Evolutionary conservation across 2,797 vertebrate genomes (phyloP), one percentile per base, ranked within the genome.

Genomic region (Limosa lapponica): DNA sequence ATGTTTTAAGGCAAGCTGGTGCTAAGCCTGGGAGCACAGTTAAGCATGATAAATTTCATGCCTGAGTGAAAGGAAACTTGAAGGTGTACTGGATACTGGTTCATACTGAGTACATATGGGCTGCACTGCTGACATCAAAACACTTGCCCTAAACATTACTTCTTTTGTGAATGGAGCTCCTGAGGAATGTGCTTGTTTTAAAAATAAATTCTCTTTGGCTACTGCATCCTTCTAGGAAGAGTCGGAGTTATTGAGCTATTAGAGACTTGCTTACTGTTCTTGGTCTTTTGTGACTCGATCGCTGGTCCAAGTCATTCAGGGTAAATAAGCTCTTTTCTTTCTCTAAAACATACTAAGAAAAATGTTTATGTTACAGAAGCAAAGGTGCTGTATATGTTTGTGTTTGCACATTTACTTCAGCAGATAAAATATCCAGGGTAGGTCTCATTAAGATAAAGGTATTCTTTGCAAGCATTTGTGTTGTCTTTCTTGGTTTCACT

Each of bases 1-100:
- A 98, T 97, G 97, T 98, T 99, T 98, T 97, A 97, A 96, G 96
- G 96, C 96, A 97, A 97, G 96, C 87, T 72, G 74, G 97, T 97
- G 78, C 82, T 97, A 96, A 91, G 79, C 51, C 73, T 73, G 87
- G 88, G 65, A 85, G 58, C 58, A 92, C 39, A 57, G 95, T 89
- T 97, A 96, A 88, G 58, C 59, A 78, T 97, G 97, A 98, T 97
- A 87, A 95, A 98, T 98, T 90, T 94, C 73, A 93, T 41, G 39
- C 66, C 70, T 32, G 43, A 36, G 54, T 54, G 73, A 93, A 83
- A 92, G 27, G 27, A 93, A 88, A 44, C 80, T 34, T 67, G n/a
- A 55, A 80, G 58, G 36, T 71, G 13, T 82, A 39, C 13, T n/a
- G 62, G 48, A 9, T 71, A 69, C 55, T 73, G 28, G 78, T 91